phyloP scores from a whole-genome alignment of 2,113 vertebrate genomes.

The Zapus hudsonius region DNA sequence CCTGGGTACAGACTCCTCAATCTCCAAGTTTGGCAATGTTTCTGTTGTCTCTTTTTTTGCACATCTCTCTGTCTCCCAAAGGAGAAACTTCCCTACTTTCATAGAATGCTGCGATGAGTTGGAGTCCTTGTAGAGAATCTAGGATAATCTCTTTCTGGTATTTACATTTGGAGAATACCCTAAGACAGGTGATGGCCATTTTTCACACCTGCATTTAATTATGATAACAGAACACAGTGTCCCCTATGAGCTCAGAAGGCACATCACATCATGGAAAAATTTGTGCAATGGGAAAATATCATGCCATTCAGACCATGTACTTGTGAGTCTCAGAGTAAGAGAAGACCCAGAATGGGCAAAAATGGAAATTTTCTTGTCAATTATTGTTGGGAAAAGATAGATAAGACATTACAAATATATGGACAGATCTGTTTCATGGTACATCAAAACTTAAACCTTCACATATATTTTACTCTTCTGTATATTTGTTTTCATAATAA shows the following conservation, averaged over 20 bases:
- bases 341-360: not conserved
- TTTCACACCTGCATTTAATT: not conserved
- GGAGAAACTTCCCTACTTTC: not conserved
- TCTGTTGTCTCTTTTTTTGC: not conserved
- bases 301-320: not conserved
- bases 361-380: not conserved
- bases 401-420: not conserved
- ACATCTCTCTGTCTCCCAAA: not conserved
- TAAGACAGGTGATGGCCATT: not conserved
- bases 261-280: not conserved
- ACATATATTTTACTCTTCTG: not conserved
- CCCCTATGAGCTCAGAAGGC: not conserved
- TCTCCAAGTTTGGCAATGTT: not conserved
- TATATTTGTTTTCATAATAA: not conserved
- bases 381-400: not conserved
- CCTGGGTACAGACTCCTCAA: rapidly evolving
- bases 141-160: not conserved
- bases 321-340: not conserved
- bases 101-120: not conserved
- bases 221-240: not conserved
- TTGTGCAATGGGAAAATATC: not conserved
- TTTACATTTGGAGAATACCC: not conserved
- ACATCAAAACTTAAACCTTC: not conserved
- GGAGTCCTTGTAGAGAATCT: not conserved
- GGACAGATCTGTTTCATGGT: not conserved